phyloP scores from a whole-genome alignment of 2,113 vertebrate species.

The Ceratotherium simum region DNA sequence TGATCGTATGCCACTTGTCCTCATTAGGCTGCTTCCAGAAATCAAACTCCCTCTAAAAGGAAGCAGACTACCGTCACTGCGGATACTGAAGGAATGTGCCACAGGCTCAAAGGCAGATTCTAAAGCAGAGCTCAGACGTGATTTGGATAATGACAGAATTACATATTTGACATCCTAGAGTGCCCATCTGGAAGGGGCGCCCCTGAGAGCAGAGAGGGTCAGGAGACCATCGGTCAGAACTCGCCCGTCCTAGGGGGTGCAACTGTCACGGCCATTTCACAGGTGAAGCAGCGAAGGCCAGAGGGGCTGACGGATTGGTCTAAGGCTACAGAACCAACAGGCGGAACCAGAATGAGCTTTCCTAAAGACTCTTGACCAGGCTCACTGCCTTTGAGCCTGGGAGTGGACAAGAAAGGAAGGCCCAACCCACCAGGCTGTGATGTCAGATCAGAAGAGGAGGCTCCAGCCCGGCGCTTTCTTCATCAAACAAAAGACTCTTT shows the following conservation, averaged over 20 bases:
- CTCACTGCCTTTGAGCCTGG: background rate
- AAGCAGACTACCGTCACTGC: background rate
- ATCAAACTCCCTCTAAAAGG: background rate
- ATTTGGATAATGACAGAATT: background rate
- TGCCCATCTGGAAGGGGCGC: background rate
- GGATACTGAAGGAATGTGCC: background rate
- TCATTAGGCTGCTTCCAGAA: background rate
- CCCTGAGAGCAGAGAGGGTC: background rate
- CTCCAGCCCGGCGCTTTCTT: slow-evolving; percentile 47
- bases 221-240: background rate
- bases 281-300: background rate
- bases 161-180: background rate
- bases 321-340: background rate
- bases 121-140: background rate
- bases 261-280: background rate
- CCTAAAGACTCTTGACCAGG: background rate
- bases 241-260: fast-evolving
- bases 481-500: slow-evolving; percentile 75
- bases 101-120: background rate
- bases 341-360: background rate
- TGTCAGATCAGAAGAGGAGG: slow-evolving; percentile 75
- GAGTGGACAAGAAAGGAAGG: background rate
- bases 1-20: background rate
- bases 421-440: slow-evolving; percentile 43
- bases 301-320: background rate